These are phyloP conservation scores for Thamnaconus septentrionalis DNA, from an alignment of 2,113 vertebrate species.

Conservation along the genomic window DNA sequence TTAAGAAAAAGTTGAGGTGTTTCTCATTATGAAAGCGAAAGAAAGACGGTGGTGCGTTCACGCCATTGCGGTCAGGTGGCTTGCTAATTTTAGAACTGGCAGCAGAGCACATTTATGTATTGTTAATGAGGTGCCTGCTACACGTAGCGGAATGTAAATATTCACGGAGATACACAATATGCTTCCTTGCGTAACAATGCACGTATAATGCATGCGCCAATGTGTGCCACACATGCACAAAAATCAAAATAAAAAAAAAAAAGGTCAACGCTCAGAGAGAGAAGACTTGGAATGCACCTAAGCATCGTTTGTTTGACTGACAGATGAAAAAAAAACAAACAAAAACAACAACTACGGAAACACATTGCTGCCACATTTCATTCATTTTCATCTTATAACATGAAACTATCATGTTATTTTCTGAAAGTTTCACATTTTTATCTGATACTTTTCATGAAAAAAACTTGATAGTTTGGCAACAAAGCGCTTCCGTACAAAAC, in stretches of 20 bases:
- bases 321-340: too few relatives aligned
- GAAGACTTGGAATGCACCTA: too few relatives aligned
- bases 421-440: too few relatives aligned
- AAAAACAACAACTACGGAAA: too few relatives aligned
- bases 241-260: neutral
- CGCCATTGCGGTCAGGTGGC: slow-evolving; percentile 5
- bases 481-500: neutral
- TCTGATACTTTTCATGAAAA: too few relatives aligned
- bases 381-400: too few relatives aligned
- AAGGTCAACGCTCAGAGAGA: neutral
- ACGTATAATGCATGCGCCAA: slow-evolving; percentile 34
- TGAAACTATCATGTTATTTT: too few relatives aligned
- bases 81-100: slow-evolving; percentile 28
- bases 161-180: slow-evolving; percentile 11
- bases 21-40: too few relatives aligned
- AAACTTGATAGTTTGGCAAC: too few relatives aligned
- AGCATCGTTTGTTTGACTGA: too few relatives aligned
- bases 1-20: too few relatives aligned
- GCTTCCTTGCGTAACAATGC: slow-evolving; percentile 33
- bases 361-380: too few relatives aligned
- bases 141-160: slow-evolving; percentile 33
- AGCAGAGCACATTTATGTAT: slow-evolving; percentile 26
- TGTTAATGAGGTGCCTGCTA: slow-evolving; percentile 37
- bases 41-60: neutral
- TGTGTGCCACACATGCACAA: neutral